These are phyloP conservation scores for Malurus melanocephalus DNA, from an alignment of 2,113 vertebrate species.

Conservation along the genomic window DNA sequence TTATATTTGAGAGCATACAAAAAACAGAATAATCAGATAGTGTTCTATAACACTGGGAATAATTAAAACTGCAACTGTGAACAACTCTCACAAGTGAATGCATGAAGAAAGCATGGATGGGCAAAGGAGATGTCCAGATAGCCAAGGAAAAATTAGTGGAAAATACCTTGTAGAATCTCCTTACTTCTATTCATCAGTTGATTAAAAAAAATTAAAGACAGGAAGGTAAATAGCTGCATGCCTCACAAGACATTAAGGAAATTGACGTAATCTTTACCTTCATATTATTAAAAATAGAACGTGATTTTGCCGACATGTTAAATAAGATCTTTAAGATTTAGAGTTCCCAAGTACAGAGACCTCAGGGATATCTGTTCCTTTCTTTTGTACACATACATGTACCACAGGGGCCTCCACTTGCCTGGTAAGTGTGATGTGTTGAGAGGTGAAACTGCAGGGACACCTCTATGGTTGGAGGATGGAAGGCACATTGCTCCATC, in stretches of 20 bases:
- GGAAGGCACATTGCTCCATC: background rate
- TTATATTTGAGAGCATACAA: background rate
- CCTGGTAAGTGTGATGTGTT: background rate
- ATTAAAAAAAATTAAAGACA: background rate
- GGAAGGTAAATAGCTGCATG: background rate
- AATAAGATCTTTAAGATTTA: background rate
- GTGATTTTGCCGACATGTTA: background rate
- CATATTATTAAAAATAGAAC: background rate
- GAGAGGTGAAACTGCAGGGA: background rate
- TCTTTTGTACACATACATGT: background rate
- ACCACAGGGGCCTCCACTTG: background rate
- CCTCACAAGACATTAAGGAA: background rate
- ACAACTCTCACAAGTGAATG: background rate
- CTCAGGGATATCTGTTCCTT: background rate
- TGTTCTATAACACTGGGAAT: background rate
- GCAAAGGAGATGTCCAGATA: background rate
- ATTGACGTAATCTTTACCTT: background rate
- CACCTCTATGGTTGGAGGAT: background rate
- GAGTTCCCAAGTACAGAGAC: background rate
- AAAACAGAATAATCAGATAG: background rate
- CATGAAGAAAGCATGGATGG: background rate
- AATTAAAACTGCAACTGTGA: background rate
- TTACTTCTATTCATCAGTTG: background rate
- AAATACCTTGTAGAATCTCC: background rate
- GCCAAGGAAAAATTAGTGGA: background rate